Evolutionary conservation across 2,113 vertebrate species (phyloP).

Genomic region (Sylvilagus bachmani): DNA sequence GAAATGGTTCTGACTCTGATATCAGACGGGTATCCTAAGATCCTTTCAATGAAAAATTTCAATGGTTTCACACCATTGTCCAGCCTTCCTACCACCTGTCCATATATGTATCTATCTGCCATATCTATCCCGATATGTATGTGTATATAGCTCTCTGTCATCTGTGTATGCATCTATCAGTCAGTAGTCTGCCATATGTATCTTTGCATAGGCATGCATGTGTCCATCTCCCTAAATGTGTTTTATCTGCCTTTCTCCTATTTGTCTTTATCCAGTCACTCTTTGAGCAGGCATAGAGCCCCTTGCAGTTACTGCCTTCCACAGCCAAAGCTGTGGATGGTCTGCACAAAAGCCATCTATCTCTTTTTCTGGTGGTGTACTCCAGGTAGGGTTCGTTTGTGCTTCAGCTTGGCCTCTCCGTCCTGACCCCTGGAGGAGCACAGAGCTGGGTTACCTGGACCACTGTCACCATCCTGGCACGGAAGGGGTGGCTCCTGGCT

Average conservation of each 20-base stretch:
- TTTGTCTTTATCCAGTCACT: background rate
- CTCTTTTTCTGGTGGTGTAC: background rate
- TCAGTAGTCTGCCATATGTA: too few relatives aligned
- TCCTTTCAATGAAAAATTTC: background rate
- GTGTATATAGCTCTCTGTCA: background rate
- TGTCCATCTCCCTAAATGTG: background rate
- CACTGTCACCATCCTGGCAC: background rate
- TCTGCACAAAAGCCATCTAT: rapidly evolving
- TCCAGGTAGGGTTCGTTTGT: background rate
- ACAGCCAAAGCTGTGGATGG: background rate
- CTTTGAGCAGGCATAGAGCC: background rate
- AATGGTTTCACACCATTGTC: background rate
- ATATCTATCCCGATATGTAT: background rate
- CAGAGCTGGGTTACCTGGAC: background rate
- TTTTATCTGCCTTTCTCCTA: background rate
- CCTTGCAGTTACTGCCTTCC: background rate
- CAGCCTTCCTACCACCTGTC: background rate
- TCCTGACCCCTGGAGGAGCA: background rate
- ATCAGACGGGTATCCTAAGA: background rate
- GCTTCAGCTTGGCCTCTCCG: background rate
- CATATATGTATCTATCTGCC: background rate
- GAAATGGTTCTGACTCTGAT: background rate
- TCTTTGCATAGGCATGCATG: background rate
- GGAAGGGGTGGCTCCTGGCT: background rate
- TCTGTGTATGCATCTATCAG: background rate